These are phyloP conservation scores for Linurgus olivaceus DNA, from an alignment of 2,797 vertebrate species.

Conservation along the genomic window DNA sequence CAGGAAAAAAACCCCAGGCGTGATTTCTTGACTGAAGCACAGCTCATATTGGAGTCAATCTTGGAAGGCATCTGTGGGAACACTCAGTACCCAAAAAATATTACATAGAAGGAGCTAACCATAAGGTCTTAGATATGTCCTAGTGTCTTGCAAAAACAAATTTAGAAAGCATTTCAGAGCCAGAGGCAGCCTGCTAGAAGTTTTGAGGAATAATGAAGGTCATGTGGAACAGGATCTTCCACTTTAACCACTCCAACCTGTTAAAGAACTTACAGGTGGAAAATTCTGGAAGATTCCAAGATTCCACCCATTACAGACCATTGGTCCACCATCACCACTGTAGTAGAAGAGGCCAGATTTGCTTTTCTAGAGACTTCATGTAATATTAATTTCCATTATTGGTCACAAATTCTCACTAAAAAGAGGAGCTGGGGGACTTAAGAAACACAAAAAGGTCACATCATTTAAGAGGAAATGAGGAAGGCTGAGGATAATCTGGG, in stretches of 20 bases:
- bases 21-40: not conserved
- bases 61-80: not conserved
- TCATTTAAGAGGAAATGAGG: not conserved
- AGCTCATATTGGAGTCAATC: not conserved
- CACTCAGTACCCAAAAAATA: not conserved
- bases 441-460: not conserved
- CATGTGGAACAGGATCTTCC: not conserved
- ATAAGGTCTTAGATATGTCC: not conserved
- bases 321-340: not conserved
- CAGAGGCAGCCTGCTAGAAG: not conserved
- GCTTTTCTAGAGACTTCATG: not conserved
- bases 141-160: not conserved
- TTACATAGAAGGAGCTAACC: not conserved
- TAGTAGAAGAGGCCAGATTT: not conserved
- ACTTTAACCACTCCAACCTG: not conserved
- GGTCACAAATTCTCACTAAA: not conserved
- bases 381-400: not conserved
- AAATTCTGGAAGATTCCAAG: not conserved
- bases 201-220: not conserved
- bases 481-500: not conserved
- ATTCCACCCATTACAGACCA: accelerated
- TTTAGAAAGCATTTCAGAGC: not conserved
- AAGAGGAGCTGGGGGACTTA: not conserved
- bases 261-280: not conserved
- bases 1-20: not conserved